Conservation (phyloP, 1,140 invertebrate genomes). For the Leptonema lineaticorne region DNA sequence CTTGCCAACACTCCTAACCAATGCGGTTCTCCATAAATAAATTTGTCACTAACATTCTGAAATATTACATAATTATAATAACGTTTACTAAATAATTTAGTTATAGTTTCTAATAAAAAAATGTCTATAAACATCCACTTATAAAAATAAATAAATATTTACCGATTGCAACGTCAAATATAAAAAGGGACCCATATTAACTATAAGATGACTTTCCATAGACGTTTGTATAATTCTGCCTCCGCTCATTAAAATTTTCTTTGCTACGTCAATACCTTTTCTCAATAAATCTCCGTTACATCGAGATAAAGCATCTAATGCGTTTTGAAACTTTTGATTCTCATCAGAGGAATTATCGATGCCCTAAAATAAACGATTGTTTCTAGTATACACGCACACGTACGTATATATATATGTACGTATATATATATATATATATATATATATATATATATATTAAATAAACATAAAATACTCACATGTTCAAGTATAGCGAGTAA, state of each 20-base stretch:
- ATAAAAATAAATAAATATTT: background rate
- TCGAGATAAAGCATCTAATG: conserved; percentile 71
- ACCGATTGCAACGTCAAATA: conserved; percentile 83
- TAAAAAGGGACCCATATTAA: conserved; percentile 85
- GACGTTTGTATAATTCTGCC: conserved; percentile 80
- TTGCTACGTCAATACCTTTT: conserved; percentile 74
- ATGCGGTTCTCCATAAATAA: conserved; percentile 69
- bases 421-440: too few species aligned
- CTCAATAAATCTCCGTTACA: conserved; percentile 64
- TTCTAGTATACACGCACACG: too few species aligned
- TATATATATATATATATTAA: too few species aligned
- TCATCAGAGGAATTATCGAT: conserved; percentile 44
- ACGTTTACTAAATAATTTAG: background rate
- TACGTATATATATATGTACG: too few species aligned
- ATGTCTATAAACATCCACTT: background rate
- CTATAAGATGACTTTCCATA: conserved; percentile 78
- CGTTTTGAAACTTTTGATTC: conserved; percentile 71
- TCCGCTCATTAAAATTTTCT: conserved; percentile 69
- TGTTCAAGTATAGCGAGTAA: conserved; percentile 80
- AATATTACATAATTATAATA: background rate
- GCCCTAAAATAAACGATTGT: too few species aligned
- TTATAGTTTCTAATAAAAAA: background rate
- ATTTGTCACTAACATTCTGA: conserved; percentile 45
- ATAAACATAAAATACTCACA: conserved; percentile 51
- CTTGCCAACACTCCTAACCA: conserved; percentile 75